Evolutionary conservation across 2,113 vertebrate genomes (phyloP).

Genomic region (Scortum barcoo): DNA sequence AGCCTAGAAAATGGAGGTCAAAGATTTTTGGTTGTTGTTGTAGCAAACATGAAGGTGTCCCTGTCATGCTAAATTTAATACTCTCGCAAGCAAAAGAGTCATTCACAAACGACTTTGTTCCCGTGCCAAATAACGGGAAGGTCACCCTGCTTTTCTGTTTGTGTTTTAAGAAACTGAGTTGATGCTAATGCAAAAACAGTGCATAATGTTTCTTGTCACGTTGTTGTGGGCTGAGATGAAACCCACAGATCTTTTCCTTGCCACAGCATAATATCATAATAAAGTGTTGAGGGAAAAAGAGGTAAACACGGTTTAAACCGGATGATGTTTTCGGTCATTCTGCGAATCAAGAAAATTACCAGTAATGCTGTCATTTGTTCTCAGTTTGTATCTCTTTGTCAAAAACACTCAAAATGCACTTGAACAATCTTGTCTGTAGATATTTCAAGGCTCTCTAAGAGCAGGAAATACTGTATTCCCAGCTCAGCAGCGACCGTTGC

Average conservation of each 20-base stretch:
- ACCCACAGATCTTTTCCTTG: slow-evolving; percentile 32
- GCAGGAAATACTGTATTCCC: slow-evolving; percentile 27
- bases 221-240: slow-evolving; percentile 30
- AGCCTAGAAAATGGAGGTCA: slow-evolving; percentile 88
- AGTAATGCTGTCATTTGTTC: background rate
- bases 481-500: slow-evolving; percentile 24
- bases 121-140: slow-evolving; percentile 81
- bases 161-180: slow-evolving; percentile 57
- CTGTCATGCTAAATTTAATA: slow-evolving; percentile 85
- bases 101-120: slow-evolving; percentile 79
- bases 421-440: background rate
- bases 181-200: slow-evolving; percentile 20
- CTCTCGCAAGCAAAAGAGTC: slow-evolving; percentile 77
- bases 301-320: background rate
- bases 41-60: slow-evolving; percentile 87
- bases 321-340: background rate
- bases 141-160: slow-evolving; percentile 70
- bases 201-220: slow-evolving; percentile 26
- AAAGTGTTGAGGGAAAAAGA: background rate
- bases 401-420: slow-evolving; percentile 6
- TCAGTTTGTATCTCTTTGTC: background rate
- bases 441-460: slow-evolving; percentile 3
- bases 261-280: slow-evolving; percentile 42
- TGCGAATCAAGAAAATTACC: background rate
- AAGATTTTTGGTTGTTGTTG: slow-evolving; percentile 85